Evolutionary conservation across 2,888 invertebrate genomes (phyloP), one percentile per base, ranked within the genome.

Genomic region (Zeuzera pyrina): DNA sequence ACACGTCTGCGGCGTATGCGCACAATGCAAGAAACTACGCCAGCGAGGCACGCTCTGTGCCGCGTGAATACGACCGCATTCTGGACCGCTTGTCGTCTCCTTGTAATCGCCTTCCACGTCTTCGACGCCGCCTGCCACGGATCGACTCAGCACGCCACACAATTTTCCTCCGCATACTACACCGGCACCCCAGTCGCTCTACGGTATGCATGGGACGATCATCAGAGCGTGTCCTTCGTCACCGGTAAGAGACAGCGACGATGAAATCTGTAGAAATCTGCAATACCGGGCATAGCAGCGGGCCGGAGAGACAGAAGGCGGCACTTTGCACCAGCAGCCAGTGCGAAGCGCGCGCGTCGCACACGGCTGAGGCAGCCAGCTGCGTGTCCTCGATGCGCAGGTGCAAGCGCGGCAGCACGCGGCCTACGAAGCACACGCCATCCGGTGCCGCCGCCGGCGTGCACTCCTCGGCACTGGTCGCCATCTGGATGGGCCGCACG

Each of bases 1-100:
- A 35, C 59, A 59, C 13, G 39, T 41, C 6, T 58, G 56, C 24
- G 57, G 42, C 13, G 62, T 62, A 44, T 69, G 70, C 15, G 76
- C 77, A 49, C 78, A 78, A 40, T 64, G 72, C 41, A 78, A 52
- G 48, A 76, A 74, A 35, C 56, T 57, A 3, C 65, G 64, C 63
- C 60, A 62, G 43, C 55, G 65, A 38, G 67, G 49, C 31, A 70
- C 43, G 44, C 49, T 49, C 38, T 59, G 62, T 38, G 64, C 72
- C 19, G 54, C 63, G 49, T 65, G 66, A 39, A 49, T 44, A 38
- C 42, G 44, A 12, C 68, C 69, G 47, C 72, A 71, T 24, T 35
- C 39, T 30, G 24, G 34, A 21, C 29, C 38, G 31, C 30, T 31
- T 32, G 30, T 27, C 29, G 15, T 27, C 33, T n/a, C n/a, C n/a